Base-by-base conservation (phyloP, 1,140 invertebrate species). In the Bradynema listronoti region DNA sequence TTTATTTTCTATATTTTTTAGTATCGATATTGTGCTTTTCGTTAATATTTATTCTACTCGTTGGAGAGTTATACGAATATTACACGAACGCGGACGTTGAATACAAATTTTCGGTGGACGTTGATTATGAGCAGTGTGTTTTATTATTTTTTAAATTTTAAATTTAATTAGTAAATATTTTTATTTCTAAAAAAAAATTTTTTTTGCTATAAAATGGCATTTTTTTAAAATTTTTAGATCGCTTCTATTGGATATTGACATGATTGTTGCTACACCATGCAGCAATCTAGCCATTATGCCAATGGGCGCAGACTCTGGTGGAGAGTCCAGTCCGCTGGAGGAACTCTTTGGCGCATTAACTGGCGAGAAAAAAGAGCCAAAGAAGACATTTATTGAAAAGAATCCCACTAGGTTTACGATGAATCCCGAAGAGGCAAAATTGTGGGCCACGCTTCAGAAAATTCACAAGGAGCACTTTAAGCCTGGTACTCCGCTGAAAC, bases 391-490 rank as follows among this genome's bases (percentile, higher is more conserved):
- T 16, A n/a, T n/a, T n/a, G n/a, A 42, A 33, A 9, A 53, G 24
- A 54, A 70, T 6, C 63, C 24, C 6, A 58, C 34, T 11, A 61
- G 65, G 36, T 75, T 77, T 42, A 75, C 77, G 24, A 72, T 75
- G 52, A 65, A 69, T 19, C 53, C 63, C n/a, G 59, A 75, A 9
- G 73, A 75, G 33, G 61, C 69, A 43, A 55, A 61, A 56, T 67
- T 77, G 19, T 75, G 73, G 73, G 62, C 63, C 30, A 45, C 64
- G 34, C 49, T 75, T 5, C 56, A 73, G 30, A 56, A 57, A 9
- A 75, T 76, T 0, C 72, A 73, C 22, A 57, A 53, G 25, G 47
- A 69, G 36, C 53, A 71, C 27, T 71, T 71, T 42, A 46, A 70
- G 61, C 58, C 51, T 16, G 53, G 67, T 25, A 71, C 64, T 56